Evolutionary conservation across 2,797 vertebrate species (phyloP), one percentile per base, ranked within the genome.

Genomic region (Petrocephalus sullivani): DNA sequence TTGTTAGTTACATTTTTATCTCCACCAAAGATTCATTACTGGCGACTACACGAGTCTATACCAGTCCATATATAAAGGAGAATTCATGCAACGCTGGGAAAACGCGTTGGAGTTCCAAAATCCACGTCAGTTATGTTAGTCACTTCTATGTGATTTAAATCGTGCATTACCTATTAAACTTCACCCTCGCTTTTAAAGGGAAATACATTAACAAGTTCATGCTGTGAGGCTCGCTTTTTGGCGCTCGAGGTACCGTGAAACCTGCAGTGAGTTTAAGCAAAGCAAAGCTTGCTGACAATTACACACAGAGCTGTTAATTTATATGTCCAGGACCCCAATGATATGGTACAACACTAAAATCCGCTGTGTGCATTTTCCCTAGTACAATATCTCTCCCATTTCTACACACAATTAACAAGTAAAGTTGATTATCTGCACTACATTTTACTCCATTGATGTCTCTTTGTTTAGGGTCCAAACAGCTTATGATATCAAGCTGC

Each of bases 161-260:
- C 71, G 71, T 46, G 71, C 71, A 46, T 78, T 46, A 78, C 71
- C 71, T 78, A 46, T 37, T 78, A 78, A 78, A 78, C 33, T 19
- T 75, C 33, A 41, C 12, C 67, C 37, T 75, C 33, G 28, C 28
- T 37, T 75, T 41, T 78, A 78, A 78, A 78, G 12, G 71, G 71
- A 78, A 78, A 78, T 78, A 37, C 37, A 46, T 78, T 78, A 78
- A 78, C 71, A 78, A 78, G 37, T 46, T 46, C 33, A 78, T 37
- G 28, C 71, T 78, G 71, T 78, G 71, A 6, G 71, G 71, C 37
- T 78, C 71, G 71, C 71, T 78, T 78, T 75, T 78, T 78, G 71
- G 71, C 71, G 71, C 71, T 46, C 71, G 14, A 37, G 71, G 16
- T 78, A 46, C 71, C 19, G 14, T 19, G 71, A 78, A 78, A 78